Percentiles rank a stretch among this genome's conserved stretches.
These are phyloP conservation scores for Sthenelais limicola DNA, from an alignment of 2,888 invertebrate genomes.

Conservation along the genomic window DNA sequence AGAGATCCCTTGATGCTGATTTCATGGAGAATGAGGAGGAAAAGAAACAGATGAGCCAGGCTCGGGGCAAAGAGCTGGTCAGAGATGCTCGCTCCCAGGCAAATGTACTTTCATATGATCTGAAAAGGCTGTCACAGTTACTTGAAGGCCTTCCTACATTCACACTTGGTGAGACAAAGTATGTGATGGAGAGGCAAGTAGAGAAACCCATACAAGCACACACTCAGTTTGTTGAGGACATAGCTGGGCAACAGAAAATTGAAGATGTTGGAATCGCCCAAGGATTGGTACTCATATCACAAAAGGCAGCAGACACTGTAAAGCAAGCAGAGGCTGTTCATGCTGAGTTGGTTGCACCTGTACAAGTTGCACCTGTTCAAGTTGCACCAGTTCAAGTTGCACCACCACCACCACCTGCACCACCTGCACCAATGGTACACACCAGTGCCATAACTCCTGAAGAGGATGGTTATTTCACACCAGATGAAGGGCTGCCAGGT, in stretches of 20 bases:
- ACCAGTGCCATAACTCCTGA: slow-evolving; percentile 15
- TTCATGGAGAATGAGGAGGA: slow-evolving; percentile 47
- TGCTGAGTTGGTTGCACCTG: background rate
- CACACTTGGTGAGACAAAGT: slow-evolving; percentile 41
- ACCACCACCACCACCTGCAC: background rate
- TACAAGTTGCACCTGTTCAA: background rate
- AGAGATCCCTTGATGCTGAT: slow-evolving; percentile 44
- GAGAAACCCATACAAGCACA: slow-evolving; percentile 7
- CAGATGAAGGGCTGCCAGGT: slow-evolving; percentile 1
- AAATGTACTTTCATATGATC: slow-evolving; percentile 47
- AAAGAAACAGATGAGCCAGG: slow-evolving; percentile 9
- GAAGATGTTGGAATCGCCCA: background rate
- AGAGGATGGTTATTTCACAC: slow-evolving; percentile 7
- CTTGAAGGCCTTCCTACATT: slow-evolving; percentile 52
- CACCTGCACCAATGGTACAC: slow-evolving; percentile 19
- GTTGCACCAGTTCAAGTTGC: background rate
- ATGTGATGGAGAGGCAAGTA: background rate
- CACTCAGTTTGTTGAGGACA: slow-evolving; percentile 21
- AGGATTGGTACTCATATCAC: slow-evolving; percentile 6
- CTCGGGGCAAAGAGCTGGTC: slow-evolving; percentile 34
- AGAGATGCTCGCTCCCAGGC: slow-evolving; percentile 49
- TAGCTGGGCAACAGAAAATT: background rate
- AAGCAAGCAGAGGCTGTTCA: too few species aligned
- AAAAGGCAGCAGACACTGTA: too few species aligned
- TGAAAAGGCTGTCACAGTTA: slow-evolving; percentile 48